A percentile compares a stretch with the other conserved stretches of the same genome.
Conservation (phyloP, 2,113 vertebrate species). For the Thamnaconus septentrionalis region DNA sequence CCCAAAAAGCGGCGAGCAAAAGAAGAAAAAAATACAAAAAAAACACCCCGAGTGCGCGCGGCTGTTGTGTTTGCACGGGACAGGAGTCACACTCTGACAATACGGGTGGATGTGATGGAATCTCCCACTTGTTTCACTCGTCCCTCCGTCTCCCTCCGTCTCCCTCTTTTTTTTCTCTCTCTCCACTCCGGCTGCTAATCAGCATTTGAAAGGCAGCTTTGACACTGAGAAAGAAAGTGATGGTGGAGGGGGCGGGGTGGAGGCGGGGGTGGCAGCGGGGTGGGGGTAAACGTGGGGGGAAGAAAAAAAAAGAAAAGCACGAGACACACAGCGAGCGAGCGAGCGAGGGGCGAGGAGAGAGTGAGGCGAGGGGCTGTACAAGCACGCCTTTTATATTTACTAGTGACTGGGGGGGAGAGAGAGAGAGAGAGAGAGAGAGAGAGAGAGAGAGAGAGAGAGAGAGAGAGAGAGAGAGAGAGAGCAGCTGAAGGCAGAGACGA, state of each 20-base stretch:
- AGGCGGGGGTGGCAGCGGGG: constrained; percentile 30
- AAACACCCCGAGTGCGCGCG: background rate
- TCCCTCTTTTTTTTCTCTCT: constrained; percentile 36
- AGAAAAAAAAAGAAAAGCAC: constrained; percentile 53
- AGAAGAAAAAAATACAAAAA: too few relatives aligned
- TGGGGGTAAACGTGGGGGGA: constrained; percentile 79
- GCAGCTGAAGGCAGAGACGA: constrained; percentile 75
- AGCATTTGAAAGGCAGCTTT: constrained; percentile 85
- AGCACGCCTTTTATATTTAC: constrained; percentile 85
- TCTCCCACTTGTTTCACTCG: constrained; percentile 76
- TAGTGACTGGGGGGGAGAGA: constrained; percentile 73
- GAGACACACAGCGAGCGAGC: constrained; percentile 69
- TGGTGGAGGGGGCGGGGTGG: constrained; percentile 12
- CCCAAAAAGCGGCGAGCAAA: too few relatives aligned
- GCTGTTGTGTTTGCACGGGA: constrained; percentile 41
- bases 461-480: constrained; percentile 49
- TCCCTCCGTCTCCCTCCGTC: constrained; percentile 47
- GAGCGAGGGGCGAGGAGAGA: constrained; percentile 66
- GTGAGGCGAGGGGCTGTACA: constrained; percentile 77
- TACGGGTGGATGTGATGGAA: constrained; percentile 76
- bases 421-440: constrained; percentile 53
- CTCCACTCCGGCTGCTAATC: constrained; percentile 73
- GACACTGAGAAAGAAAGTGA: constrained; percentile 83
- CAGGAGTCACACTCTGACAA: constrained; percentile 60
- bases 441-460: constrained; percentile 42